Evolutionary conservation across 2,888 invertebrate genomes (phyloP), one percentile per base, ranked within the genome.

Genomic region (Arge pagana): DNA sequence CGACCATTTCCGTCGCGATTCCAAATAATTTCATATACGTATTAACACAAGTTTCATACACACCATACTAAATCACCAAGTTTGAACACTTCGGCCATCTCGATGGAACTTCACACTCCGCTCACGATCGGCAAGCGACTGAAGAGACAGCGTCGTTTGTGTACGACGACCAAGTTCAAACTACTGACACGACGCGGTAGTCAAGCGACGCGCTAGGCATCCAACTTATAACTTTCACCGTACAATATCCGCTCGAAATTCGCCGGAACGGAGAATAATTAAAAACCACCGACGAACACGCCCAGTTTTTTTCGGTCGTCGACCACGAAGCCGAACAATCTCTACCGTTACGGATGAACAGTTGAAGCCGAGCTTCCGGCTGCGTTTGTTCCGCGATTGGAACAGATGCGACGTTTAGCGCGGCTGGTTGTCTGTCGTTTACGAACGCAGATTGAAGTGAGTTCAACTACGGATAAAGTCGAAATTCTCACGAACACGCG

Each of bases 61-160:
- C 80, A 87, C 87, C 87, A 87, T 63, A 87, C 86, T 61, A 86
- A 76, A 79, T 86, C 85, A 63, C 85, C 86, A 65, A 85, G 76
- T 80, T 85, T 83, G 71, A 82, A 82, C 67, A 79, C 78, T 59
- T 81, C 80, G 64, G 81, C 79, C 84, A 85, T 85, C 26, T 59
- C 66, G 37, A 53, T 55, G 49, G 39, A 33, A 59, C 49, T 52
- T 60, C 57, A 15, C 50, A 26, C 56, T 37, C 53, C 58, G 21
- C 54, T 60, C 58, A 68, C 68, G 68, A 66, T 70, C 74, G 71
- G 68, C 70, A 68, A 72, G 68, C 74, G 66, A 76, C 76, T 74
- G 71, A 66, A 59, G 56, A 56, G 62, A 57, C 54, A 66, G 70
- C 71, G 71, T 71, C 71, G 68, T 70, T 68, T 71, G 60, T 70